phyloP scores from a whole-genome alignment of 1,140 invertebrate species.

The Bombus polaris region DNA sequence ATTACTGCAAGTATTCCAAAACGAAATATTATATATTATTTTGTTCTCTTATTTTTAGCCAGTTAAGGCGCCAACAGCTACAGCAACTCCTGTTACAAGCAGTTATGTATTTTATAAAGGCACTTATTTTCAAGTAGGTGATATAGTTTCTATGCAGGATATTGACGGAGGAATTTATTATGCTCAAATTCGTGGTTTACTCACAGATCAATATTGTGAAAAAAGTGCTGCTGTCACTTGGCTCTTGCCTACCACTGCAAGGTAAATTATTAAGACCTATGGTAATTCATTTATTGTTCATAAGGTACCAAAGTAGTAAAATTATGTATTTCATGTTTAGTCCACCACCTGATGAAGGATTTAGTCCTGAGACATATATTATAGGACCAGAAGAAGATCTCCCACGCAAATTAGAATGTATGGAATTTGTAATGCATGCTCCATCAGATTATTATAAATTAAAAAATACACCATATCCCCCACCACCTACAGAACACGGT shows the following conservation, averaged over 20 bases:
- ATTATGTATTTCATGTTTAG: slow-evolving; percentile 78
- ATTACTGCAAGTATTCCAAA: neutral
- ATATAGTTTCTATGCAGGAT: slow-evolving; percentile 94
- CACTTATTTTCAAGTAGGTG: slow-evolving; percentile 93
- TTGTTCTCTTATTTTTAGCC: slow-evolving; percentile 80
- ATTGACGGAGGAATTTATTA: slow-evolving; percentile 91
- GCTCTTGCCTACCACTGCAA: slow-evolving; percentile 92
- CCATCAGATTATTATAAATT: slow-evolving; percentile 95
- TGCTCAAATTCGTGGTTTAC: slow-evolving; percentile 93
- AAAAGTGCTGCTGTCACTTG: slow-evolving; percentile 97
- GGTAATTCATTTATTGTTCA: neutral
- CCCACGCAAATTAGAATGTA: slow-evolving; percentile 91
- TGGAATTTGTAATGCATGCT: slow-evolving; percentile 96
- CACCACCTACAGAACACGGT: slow-evolving; percentile 83
- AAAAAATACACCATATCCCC: slow-evolving; percentile 89
- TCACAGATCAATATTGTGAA: slow-evolving; percentile 96
- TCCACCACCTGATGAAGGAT: slow-evolving; percentile 89
- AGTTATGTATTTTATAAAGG: slow-evolving; percentile 93
- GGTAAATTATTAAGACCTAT: slow-evolving; percentile 65
- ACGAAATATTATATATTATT: neutral
- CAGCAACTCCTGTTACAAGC: slow-evolving; percentile 91
- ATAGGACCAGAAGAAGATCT: slow-evolving; percentile 96
- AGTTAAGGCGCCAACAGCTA: slow-evolving; percentile 90
- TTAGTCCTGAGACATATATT: slow-evolving; percentile 95
- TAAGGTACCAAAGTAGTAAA: neutral